Percentiles rank a stretch among this genome's conserved stretches.
Conservation (phyloP, 2,888 invertebrate species). For the Papilio demoleus region DNA sequence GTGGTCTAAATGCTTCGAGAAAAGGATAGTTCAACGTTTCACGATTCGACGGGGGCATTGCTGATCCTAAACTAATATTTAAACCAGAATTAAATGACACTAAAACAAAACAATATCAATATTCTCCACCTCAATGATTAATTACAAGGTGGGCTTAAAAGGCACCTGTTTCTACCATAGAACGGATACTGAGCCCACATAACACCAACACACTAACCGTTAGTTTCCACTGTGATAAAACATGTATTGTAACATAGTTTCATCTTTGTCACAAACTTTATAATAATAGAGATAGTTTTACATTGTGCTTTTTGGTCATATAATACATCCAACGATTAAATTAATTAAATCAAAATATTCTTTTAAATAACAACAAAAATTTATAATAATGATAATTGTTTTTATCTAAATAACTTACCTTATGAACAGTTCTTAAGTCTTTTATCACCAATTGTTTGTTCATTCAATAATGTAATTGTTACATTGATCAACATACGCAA, state of each 20-base stretch:
- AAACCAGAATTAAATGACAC: conserved; percentile 5
- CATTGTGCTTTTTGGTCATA: not conserved
- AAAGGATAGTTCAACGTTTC: not conserved
- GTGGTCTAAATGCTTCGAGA: not conserved
- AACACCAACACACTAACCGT: conserved; percentile 43
- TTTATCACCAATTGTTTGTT: not conserved
- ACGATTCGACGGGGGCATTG: not conserved
- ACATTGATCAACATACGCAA: conserved; percentile 10
- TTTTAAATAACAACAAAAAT: not conserved
- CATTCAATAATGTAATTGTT: conserved; percentile 18
- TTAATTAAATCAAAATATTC: not conserved
- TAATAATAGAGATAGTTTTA: not conserved
- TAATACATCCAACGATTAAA: not conserved
- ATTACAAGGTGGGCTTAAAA: conserved; percentile 54
- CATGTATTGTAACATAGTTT: not conserved
- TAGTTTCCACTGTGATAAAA: conserved; percentile 34
- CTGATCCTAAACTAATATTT: not conserved
- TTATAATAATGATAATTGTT: not conserved
- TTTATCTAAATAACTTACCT: not conserved
- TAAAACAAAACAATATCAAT: conserved; percentile 46
- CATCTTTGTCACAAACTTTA: not conserved
- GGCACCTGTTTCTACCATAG: conserved; percentile 62
- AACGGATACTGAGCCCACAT: conserved; percentile 37
- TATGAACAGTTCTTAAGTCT: not conserved
- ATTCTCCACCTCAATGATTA: conserved; percentile 55